A percentile compares a stretch with the other conserved stretches of the same genome.
These are phyloP conservation scores for Heterodera filipjevi DNA, from an alignment of 2,888 invertebrate species.

Conservation along the genomic window DNA sequence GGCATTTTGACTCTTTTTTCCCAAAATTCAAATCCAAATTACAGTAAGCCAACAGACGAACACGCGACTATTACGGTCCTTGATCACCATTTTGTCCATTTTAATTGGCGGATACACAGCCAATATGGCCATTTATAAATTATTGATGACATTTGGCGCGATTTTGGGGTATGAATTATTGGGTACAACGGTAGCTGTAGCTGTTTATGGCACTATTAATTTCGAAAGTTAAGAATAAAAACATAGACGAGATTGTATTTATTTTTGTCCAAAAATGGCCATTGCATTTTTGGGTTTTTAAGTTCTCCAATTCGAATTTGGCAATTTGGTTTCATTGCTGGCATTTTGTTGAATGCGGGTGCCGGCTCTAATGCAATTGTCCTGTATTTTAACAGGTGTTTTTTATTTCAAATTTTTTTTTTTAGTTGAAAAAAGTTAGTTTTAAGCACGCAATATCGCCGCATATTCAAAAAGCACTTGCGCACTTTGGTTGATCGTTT, in stretches of 20 bases:
- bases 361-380: conserved; percentile 19
- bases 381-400: conserved; percentile 6
- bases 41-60: conserved; percentile 20
- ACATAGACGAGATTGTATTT: too few species aligned
- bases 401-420: background rate
- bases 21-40: background rate
- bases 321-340: conserved; percentile 22
- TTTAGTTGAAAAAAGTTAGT: too few species aligned
- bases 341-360: conserved; percentile 13
- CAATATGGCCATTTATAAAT: conserved; percentile 3
- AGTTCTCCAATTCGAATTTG: background rate
- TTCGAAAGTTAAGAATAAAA: too few species aligned
- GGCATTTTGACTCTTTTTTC: background rate
- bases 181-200: background rate
- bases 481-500: too few species aligned
- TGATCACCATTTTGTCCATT: conserved; percentile 15
- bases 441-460: too few species aligned
- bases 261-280: conserved; percentile 8
- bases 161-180: background rate
- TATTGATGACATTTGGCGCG: background rate
- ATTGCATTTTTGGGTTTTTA: background rate
- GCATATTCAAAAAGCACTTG: too few species aligned
- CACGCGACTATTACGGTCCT: conserved; percentile 15
- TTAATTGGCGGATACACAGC: conserved; percentile 13
- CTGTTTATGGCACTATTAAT: too few species aligned